Conservation (phyloP, 2,797 vertebrate species). For the Microctenopoma lineatum region DNA sequence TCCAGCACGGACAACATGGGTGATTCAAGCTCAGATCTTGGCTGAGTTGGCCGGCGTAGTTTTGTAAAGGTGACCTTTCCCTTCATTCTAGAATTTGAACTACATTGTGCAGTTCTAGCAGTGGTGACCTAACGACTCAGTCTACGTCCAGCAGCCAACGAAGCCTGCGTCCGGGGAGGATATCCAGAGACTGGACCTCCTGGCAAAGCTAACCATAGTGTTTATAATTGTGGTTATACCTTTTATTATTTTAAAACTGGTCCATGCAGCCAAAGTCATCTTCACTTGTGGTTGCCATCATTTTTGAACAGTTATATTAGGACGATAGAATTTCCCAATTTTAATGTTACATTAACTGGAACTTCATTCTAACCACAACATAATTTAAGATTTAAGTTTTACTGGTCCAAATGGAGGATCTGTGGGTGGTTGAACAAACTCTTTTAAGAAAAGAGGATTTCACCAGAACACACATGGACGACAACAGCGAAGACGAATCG, state of each 20-base stretch:
- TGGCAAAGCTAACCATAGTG: no score
- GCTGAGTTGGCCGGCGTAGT: constrained; percentile 16
- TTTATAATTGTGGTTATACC: no score
- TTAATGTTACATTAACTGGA: background rate
- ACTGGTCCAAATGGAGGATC: constrained; percentile 2
- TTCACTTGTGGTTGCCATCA: background rate
- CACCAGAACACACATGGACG: constrained; percentile 15
- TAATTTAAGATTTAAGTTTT: background rate
- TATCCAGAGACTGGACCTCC: no score
- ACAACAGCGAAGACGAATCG: constrained; percentile 54
- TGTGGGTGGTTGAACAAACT: constrained; percentile 18
- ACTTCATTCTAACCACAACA: background rate
- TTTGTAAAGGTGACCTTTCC: constrained; percentile 46
- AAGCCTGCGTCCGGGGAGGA: no score
- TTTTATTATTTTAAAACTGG: background rate
- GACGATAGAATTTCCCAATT: no score
- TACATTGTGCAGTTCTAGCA: no score
- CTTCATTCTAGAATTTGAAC: background rate
- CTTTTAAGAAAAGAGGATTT: constrained; percentile 39
- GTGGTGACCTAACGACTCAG: no score
- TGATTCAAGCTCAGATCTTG: background rate
- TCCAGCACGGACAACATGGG: constrained; percentile 14
- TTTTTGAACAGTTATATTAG: no score
- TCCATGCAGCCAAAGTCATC: background rate
- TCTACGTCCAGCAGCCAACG: no score